Evolutionary conservation across 2,888 invertebrate species (phyloP).

Genomic region (Machimus rusticus): DNA sequence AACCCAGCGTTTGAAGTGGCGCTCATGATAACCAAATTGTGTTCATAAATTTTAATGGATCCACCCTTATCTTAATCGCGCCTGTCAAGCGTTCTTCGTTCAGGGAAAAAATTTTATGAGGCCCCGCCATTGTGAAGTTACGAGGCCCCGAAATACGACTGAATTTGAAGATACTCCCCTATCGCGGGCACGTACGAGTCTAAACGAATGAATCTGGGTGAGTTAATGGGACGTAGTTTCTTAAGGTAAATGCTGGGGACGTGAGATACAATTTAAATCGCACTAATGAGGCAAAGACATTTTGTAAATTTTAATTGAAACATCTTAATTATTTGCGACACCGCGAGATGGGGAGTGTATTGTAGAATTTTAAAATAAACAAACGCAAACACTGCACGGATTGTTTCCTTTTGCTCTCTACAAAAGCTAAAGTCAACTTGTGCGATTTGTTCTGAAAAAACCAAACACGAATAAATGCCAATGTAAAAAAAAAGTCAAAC

Average conservation of each 20-base stretch:
- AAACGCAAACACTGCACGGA: not conserved
- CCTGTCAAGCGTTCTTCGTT: slow-evolving; percentile 33
- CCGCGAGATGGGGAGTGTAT: not conserved
- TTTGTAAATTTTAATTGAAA: slow-evolving; percentile 35
- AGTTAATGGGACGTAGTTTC: slow-evolving; percentile 26
- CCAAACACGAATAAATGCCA: too few species aligned
- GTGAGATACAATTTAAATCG: slow-evolving; percentile 46
- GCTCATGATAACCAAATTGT: slow-evolving; percentile 46
- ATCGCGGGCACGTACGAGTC: slow-evolving; percentile 45
- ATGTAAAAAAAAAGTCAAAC: too few species aligned
- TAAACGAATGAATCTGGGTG: slow-evolving; percentile 39
- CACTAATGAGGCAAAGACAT: not conserved
- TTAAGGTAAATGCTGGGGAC: slow-evolving; percentile 35
- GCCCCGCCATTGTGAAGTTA: slow-evolving; percentile 32
- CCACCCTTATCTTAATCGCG: slow-evolving; percentile 47
- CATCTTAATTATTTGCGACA: slow-evolving; percentile 1
- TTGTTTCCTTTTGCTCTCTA: not conserved
- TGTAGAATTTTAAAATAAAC: not conserved
- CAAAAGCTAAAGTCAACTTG: not conserved
- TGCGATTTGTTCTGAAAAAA: too few species aligned
- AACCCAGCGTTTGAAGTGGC: slow-evolving; percentile 3
- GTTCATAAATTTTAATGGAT: slow-evolving; percentile 48
- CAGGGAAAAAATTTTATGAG: slow-evolving; percentile 34
- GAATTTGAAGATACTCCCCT: slow-evolving; percentile 33
- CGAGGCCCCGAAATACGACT: not conserved